Evolutionary conservation across 1,140 invertebrate genomes (phyloP), one percentile per base, ranked within the genome.

Genomic region (Diachasma alloeum): DNA sequence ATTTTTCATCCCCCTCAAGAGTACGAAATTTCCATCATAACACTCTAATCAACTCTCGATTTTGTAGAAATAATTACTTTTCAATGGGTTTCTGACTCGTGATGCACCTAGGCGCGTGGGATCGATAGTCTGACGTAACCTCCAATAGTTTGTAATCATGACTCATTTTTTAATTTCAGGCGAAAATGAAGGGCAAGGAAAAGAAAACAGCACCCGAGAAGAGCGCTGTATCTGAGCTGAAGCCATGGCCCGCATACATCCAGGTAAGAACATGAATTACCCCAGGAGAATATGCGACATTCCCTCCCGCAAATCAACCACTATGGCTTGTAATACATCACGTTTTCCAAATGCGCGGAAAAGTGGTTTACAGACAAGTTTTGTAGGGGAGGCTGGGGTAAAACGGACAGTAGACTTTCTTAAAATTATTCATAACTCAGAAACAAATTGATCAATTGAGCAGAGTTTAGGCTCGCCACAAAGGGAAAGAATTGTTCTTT

Each of bases 171-270:
- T 17, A 3, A 22, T 81, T 85, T 73, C 70, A 85, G 80, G 87
- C 89, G 22, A 93, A 92, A 86, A 89, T 91, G 83, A 93, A 92
- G 85, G 84, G 86, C 8, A 87, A 88, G 80, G 92, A 93, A 80
- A 91, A 92, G 63, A 93, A 93, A 80, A 85, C 86, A 48, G 75
- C 68, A 4, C 75, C 70, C 4, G 79, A 92, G 74, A 88, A 90
- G 39, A 84, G 83, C 4, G 83, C 86, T 0, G 82, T 92, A 13
- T 85, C 87, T 74, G 95, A 96, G 83, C 82, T 96, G 37, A 94
- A 93, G 70, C 95, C 95, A n/a, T 93, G 91, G 92, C 95, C 95
- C 0, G 87, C 91, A 19, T 97, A 91, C 82, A 96, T 96, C 78
- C 91, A 95, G 79, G 90, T 91, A 87, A 13, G 4, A 22, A 46